Evolutionary conservation across 1,140 invertebrate species (phyloP), one percentile per base, ranked within the genome.

Genomic region (Oreohelix idahoensis): DNA sequence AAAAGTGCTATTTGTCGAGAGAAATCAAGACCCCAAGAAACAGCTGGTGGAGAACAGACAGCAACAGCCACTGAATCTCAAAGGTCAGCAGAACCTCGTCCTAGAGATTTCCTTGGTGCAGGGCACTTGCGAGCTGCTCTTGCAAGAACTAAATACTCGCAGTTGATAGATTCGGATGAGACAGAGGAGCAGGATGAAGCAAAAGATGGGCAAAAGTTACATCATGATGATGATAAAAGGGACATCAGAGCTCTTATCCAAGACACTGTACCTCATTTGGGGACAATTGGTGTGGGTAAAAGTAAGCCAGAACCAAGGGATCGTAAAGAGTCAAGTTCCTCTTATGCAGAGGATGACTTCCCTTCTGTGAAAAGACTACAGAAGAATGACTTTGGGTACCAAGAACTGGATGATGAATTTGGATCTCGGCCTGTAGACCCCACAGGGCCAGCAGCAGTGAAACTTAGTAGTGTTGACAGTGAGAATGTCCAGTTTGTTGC

Each of bases 351-450:
- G 78, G 90, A 91, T 63, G 86, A 89, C 79, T 81, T 86, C 20
- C 86, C 81, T 23, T 86, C 84, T n/a, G 32, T 58, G 17, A 83
- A 83, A 23, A 51, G 20, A 0, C n/a, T 45, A 11, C 84, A 85
- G 42, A 85, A 79, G n/a, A 86, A 86, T 79, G 86, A 92, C 84
- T 90, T 89, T 84, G 83, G 89, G 84, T 89, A 93, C 85, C 84
- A 90, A 86, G 92, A 90, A 87, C 88, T 92, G 83, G 91, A 92
- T 88, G 92, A 89, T 91, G 92, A 90, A 80, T 91, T 89, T 85
- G 91, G 91, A 5, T 90, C 90, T 73, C 82, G 89, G 76, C 89
- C 89, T 74, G 89, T 87, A 35, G 85, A 86, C 45, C 79, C 85
- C 0, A 45, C 35, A 51, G 82, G 49, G 20, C 17, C 49, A 32